Evolutionary conservation across 2,113 vertebrate species (phyloP), one percentile per base, ranked within the genome.

Genomic region (Bufo gargarizans): DNA sequence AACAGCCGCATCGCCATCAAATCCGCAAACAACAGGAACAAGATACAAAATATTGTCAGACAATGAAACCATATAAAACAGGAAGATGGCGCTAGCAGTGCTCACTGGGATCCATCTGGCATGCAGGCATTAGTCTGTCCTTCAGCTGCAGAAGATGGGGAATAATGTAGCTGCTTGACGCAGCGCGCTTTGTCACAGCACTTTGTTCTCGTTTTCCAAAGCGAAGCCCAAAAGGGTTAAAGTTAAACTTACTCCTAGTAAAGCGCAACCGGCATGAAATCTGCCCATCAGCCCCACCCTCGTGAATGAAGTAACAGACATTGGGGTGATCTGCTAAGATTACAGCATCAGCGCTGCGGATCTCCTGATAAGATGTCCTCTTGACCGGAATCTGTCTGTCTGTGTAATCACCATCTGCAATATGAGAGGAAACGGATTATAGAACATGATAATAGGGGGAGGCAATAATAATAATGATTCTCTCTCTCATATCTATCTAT

Each of bases 211-310:
- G 91, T 86, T 96, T 96, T 50, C 94, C 94, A 14, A 96, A 96
- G 80, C 95, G 93, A 17, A 95, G 92, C 84, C 94, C 93, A 11
- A 95, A 95, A 1, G 95, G 91, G 89, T 96, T 96, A 92, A 93
- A 93, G 91, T 95, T 96, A 91, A 96, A 96, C 16, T 94, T 94
- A 10, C 92, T 94, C 83, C 92, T 90, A 19, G 90, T 10, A 22
- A 92, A 85, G 0, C 93, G 93, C 17, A 95, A 91, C 49, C 93
- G 93, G 89, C 94, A 96, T 43, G 94, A 91, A 3, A 94, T 91
- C 67, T 94, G 93, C 61, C 91, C 91, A 74, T 94, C 91, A 0
- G 89, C 90, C 0, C 94, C 90, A 0, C 91, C 93, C 83, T 95
- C 91, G 6, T 92, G 92, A 50, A 94, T 85, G 49, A 95, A 93